These are phyloP conservation scores for Cygnus olor DNA, from an alignment of 2,797 vertebrate genomes.

Conservation along the genomic window DNA sequence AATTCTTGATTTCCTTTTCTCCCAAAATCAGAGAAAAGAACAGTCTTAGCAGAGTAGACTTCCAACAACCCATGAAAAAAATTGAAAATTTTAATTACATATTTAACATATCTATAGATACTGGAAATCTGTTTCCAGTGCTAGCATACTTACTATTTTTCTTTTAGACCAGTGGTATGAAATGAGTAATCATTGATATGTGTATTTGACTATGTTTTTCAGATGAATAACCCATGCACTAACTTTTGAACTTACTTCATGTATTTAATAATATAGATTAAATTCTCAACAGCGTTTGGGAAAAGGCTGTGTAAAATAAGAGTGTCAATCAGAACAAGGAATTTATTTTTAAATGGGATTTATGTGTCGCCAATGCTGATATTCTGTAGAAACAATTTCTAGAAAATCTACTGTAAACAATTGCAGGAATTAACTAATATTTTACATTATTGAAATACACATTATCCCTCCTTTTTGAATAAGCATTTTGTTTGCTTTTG, in stretches of 20 bases:
- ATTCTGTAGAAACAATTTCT: background rate
- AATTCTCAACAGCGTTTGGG: background rate
- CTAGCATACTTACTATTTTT: background rate
- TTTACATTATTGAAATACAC: background rate
- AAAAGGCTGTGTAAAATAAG: background rate
- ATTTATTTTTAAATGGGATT: background rate
- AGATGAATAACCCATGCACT: background rate
- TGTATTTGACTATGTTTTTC: background rate
- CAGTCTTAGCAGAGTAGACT: background rate
- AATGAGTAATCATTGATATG: background rate
- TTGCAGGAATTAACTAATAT: background rate
- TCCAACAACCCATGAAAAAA: background rate
- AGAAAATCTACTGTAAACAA: background rate
- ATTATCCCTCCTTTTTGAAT: background rate
- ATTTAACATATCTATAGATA: background rate
- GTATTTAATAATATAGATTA: background rate
- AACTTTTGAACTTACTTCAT: background rate
- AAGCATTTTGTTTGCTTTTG: background rate
- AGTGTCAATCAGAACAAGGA: background rate
- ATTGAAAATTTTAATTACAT: accelerated
- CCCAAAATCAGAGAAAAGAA: background rate
- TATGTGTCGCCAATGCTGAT: background rate
- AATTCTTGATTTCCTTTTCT: background rate
- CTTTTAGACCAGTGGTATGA: background rate
- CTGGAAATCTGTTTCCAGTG: accelerated